Conservation (phyloP, 2,113 vertebrate species). For the Stegostoma tigrinum region DNA sequence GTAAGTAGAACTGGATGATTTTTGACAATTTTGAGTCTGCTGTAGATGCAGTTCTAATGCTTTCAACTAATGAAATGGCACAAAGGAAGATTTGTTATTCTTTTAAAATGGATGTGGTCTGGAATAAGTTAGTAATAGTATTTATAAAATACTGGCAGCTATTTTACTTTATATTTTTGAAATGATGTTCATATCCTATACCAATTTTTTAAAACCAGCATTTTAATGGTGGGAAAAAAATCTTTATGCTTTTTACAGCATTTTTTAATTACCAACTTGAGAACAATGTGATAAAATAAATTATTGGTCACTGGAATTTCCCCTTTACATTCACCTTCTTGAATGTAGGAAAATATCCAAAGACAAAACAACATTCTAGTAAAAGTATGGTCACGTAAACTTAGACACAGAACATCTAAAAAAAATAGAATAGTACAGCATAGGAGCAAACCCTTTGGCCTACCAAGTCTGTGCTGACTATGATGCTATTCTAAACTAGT, state of each 20-base stretch:
- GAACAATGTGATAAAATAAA: not conserved
- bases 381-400: not conserved
- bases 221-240: not conserved
- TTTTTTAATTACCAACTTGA: not conserved
- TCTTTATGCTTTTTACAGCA: not conserved
- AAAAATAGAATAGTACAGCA: too few species aligned
- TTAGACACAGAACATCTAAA: not conserved
- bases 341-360: not conserved
- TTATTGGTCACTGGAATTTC: not conserved
- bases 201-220: not conserved
- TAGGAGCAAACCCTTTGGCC: too few species aligned
- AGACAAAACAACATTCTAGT: not conserved
- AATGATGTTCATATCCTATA: not conserved
- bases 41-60: not conserved
- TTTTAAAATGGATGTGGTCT: not conserved
- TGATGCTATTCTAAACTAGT: too few species aligned
- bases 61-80: not conserved
- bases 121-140: not conserved
- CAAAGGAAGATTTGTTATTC: not conserved
- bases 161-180: not conserved
- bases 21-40: not conserved
- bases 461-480: too few species aligned
- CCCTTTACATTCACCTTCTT: not conserved
- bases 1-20: not conserved
- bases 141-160: not conserved